Conservation (phyloP, 2,888 invertebrate genomes). For the Drosophila nigritarsus region DNA sequence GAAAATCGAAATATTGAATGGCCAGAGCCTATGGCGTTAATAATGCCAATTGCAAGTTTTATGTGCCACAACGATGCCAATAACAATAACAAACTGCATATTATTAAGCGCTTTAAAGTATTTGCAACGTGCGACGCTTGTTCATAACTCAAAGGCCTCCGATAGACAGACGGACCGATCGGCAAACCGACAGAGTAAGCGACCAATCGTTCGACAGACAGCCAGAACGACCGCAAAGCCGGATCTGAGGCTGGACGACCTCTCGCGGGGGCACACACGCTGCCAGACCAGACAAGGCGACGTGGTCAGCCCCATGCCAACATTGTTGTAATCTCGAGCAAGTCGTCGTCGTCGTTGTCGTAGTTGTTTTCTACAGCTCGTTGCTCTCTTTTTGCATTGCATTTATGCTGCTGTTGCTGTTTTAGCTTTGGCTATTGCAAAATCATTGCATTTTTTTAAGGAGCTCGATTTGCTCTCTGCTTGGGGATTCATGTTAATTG, state of each 20-base stretch:
- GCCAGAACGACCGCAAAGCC: constrained; percentile 56
- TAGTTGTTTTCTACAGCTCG: constrained; percentile 14
- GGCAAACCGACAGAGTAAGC: constrained; percentile 11
- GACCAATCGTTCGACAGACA: constrained; percentile 12
- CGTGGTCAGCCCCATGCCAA: constrained; percentile 59
- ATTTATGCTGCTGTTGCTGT: constrained; percentile 34
- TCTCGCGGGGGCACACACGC: constrained; percentile 71
- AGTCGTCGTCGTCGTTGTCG: constrained; percentile 26
- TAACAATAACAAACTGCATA: constrained; percentile 78
- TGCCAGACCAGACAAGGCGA: constrained; percentile 68
- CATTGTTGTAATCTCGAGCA: constrained; percentile 44
- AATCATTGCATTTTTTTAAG: constrained; percentile 44
- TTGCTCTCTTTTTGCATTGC: constrained; percentile 36
- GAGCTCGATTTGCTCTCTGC: constrained; percentile 8
- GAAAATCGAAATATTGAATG: constrained; percentile 41
- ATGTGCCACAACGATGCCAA: constrained; percentile 61
- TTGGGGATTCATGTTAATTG: constrained; percentile 57
- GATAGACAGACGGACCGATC: constrained; percentile 29
- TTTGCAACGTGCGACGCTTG: constrained; percentile 62
- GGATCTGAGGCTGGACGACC: constrained; percentile 73
- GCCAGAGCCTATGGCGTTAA: constrained; percentile 72
- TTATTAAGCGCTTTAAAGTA: constrained; percentile 75
- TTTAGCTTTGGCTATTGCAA: constrained; percentile 48
- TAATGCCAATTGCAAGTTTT: constrained; percentile 75
- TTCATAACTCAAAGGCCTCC: constrained; percentile 58